Conservation (phyloP, 1,140 invertebrate genomes). For the Drosophila tani region DNA sequence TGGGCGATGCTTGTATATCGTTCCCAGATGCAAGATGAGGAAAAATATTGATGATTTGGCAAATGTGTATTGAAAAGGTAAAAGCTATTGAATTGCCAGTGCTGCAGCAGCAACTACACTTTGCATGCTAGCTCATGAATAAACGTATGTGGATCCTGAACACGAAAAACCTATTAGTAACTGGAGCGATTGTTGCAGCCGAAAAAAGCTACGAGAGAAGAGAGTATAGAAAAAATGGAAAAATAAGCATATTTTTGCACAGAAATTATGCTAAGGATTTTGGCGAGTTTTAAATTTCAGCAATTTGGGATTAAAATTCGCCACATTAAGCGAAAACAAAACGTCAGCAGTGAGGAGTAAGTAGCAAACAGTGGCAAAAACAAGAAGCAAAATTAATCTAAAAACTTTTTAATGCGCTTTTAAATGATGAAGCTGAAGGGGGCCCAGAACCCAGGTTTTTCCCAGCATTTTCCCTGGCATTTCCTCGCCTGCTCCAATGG, state of each 20-base stretch:
- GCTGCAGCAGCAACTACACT: conserved; percentile 48
- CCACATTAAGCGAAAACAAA: conserved; percentile 68
- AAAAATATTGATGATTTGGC: conserved; percentile 81
- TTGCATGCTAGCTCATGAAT: conserved; percentile 59
- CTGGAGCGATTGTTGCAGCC: conserved; percentile 36
- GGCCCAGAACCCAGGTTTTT: conserved; percentile 35
- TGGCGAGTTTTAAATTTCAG: conserved; percentile 62
- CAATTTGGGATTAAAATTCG: conserved; percentile 53
- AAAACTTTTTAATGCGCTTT: conserved; percentile 85
- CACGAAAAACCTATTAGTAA: conserved; percentile 74
- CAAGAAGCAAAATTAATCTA: conserved; percentile 79
- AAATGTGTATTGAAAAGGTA: conserved; percentile 73
- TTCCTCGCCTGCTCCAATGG: conserved; percentile 51
- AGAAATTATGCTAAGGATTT: conserved; percentile 23
- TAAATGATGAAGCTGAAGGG: conserved; percentile 78
- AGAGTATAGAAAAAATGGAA: not conserved
- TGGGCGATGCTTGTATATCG: conserved; percentile 39
- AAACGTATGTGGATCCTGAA: conserved; percentile 29
- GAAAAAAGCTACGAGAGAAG: not conserved
- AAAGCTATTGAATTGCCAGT: conserved; percentile 73
- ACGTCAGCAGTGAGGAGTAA: conserved; percentile 41
- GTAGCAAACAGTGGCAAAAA: conserved; percentile 43
- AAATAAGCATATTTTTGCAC: conserved; percentile 33
- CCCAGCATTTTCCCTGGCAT: conserved; percentile 24
- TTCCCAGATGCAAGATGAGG: conserved; percentile 50